Conservation (phyloP, 2,888 invertebrate species). For the Tetranychus piercei region DNA sequence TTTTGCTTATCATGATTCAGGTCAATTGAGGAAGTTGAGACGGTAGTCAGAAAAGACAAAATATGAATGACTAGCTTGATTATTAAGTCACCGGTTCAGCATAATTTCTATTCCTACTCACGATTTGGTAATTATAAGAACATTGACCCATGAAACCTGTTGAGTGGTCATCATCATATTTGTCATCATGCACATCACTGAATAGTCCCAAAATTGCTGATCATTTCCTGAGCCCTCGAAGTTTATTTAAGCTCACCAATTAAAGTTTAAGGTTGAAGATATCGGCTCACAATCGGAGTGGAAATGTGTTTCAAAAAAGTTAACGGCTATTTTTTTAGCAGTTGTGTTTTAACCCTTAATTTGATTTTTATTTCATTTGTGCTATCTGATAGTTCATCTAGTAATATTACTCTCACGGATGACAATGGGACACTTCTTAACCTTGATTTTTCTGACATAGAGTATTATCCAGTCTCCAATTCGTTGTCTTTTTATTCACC, state of each 20-base stretch:
- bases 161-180: too few relatives aligned
- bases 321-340: too few relatives aligned
- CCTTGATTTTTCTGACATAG: constrained; percentile 13
- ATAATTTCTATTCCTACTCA: too few relatives aligned
- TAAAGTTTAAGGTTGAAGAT: background rate
- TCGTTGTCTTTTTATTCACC: background rate
- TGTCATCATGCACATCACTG: too few relatives aligned
- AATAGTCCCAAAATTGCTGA: background rate
- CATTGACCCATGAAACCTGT: too few relatives aligned
- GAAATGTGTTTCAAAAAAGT: background rate
- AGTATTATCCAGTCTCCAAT: constrained; percentile 8
- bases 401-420: background rate
- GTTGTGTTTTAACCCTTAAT: background rate
- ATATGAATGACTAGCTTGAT: too few relatives aligned
- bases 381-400: background rate
- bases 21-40: too few relatives aligned
- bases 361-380: background rate
- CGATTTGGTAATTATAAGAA: too few relatives aligned
- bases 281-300: background rate
- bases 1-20: too few relatives aligned
- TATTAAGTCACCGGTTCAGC: too few relatives aligned
- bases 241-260: background rate
- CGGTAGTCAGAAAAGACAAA: too few relatives aligned
- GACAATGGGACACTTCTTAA: constrained; percentile 5
- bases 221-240: background rate